Conservation (phyloP, 2,113 vertebrate genomes). For the Hippocampus guttulatus region DNA sequence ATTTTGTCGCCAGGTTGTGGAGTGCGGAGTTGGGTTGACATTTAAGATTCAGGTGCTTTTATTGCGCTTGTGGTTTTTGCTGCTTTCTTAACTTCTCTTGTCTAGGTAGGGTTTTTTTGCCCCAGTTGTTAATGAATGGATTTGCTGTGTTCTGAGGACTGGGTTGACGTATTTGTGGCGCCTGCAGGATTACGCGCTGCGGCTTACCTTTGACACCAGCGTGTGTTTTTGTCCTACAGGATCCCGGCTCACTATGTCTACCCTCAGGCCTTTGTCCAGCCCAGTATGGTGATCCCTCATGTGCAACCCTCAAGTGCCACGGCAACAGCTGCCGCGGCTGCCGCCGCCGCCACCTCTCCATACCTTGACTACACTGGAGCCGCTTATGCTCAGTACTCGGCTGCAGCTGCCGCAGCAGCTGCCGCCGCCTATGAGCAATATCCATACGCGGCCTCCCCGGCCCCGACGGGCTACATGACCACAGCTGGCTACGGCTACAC, state of each 20-base stretch:
- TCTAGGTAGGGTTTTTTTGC: slow-evolving; percentile 47
- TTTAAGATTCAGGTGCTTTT: slow-evolving; percentile 53
- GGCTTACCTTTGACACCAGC: slow-evolving; percentile 35
- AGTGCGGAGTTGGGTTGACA: slow-evolving; percentile 60
- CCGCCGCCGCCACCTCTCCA: slow-evolving; percentile 76
- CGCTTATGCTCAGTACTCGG: slow-evolving; percentile 89
- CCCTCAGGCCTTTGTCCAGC: slow-evolving; percentile 93
- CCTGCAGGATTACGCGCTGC: slow-evolving; percentile 32
- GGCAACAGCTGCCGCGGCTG: slow-evolving; percentile 60
- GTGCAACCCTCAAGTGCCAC: slow-evolving; percentile 82
- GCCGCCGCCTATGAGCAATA: slow-evolving; percentile 88
- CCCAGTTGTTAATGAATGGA: slow-evolving; percentile 66
- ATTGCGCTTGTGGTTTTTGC: slow-evolving; percentile 62
- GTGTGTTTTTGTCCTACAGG: slow-evolving; percentile 73
- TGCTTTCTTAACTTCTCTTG: slow-evolving; percentile 61
- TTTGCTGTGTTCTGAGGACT: slow-evolving; percentile 71
- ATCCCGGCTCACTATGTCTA: slow-evolving; percentile 95
- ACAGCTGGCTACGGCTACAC: slow-evolving; percentile 88
- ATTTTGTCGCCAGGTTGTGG: slow-evolving; percentile 56
- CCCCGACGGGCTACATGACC: slow-evolving; percentile 84
- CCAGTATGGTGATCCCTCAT: slow-evolving; percentile 89
- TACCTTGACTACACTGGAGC: slow-evolving; percentile 94
- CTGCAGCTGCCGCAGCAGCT: slow-evolving; percentile 74
- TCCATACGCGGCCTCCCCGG: slow-evolving; percentile 88
- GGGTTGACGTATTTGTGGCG: slow-evolving; percentile 64